These are phyloP conservation scores for Drosophila anceps DNA, from an alignment of 2,888 invertebrate genomes.

Conservation along the genomic window DNA sequence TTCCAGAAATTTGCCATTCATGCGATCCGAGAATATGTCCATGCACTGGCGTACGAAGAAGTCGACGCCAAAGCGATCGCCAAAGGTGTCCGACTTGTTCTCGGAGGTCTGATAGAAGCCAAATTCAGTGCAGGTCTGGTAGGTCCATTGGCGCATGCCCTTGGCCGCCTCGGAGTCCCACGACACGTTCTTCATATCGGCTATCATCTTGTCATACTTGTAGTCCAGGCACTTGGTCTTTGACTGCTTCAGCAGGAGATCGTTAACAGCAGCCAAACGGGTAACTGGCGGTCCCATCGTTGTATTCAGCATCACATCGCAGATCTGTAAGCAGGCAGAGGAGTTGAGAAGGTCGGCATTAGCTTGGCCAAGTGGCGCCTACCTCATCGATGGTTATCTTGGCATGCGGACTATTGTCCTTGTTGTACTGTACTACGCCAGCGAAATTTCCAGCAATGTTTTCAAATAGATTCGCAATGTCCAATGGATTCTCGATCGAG, in stretches of 20 bases:
- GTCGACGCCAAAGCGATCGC: slow-evolving; percentile 90
- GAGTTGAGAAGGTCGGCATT: background rate
- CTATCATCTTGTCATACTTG: slow-evolving; percentile 91
- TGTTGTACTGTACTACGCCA: slow-evolving; percentile 96
- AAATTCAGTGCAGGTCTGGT: slow-evolving; percentile 98
- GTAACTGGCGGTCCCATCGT: slow-evolving; percentile 88
- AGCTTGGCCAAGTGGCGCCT: slow-evolving; percentile 33
- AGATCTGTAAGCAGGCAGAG: slow-evolving; percentile 86
- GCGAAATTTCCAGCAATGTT: slow-evolving; percentile 95
- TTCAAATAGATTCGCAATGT: slow-evolving; percentile 92
- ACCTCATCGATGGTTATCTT: slow-evolving; percentile 92
- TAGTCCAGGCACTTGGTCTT: slow-evolving; percentile 93
- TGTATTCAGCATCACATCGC: slow-evolving; percentile 90
- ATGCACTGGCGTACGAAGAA: slow-evolving; percentile 93
- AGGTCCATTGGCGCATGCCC: slow-evolving; percentile 93
- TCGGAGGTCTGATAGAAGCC: slow-evolving; percentile 96
- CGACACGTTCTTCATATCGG: slow-evolving; percentile 88
- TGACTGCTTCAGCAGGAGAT: slow-evolving; percentile 88
- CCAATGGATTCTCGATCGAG: slow-evolving; percentile 87
- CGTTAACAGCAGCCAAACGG: slow-evolving; percentile 91
- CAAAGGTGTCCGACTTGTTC: slow-evolving; percentile 88
- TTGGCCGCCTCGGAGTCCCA: slow-evolving; percentile 90
- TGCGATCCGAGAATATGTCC: slow-evolving; percentile 93
- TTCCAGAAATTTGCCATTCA: slow-evolving; percentile 88
- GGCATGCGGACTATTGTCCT: slow-evolving; percentile 92